These are phyloP conservation scores for Empis livida DNA, from an alignment of 2,888 invertebrate species.

Conservation along the genomic window DNA sequence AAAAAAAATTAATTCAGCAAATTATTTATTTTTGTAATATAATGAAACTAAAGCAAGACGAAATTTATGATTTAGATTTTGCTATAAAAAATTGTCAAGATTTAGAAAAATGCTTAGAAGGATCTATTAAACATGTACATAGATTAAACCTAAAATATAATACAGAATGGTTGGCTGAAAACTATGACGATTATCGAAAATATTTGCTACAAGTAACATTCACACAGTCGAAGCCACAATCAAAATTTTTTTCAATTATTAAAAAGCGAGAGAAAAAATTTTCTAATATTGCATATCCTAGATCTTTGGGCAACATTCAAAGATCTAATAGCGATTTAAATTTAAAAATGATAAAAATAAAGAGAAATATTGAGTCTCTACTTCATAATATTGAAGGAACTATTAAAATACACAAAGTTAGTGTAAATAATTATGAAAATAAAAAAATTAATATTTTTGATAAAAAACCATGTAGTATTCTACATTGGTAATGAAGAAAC, in stretches of 20 bases:
- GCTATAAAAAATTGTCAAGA: slow-evolving; percentile 10
- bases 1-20: no score
- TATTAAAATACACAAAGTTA: slow-evolving; percentile 2
- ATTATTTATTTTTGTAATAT: no score
- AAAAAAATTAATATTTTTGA: no score
- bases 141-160: slow-evolving; percentile 8
- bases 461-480: no score
- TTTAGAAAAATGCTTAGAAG: slow-evolving; percentile 7
- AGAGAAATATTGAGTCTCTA: slow-evolving; percentile 7
- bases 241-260: not conserved
- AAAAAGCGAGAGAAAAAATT: not conserved
- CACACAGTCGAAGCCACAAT: no score
- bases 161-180: slow-evolving; percentile 5
- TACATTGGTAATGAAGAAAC: no score
- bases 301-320: slow-evolving; percentile 3
- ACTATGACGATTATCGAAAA: slow-evolving; percentile 6
- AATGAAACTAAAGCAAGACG: not conserved
- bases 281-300: not conserved
- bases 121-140: slow-evolving; percentile 7
- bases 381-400: slow-evolving; percentile 8
- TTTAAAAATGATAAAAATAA: slow-evolving; percentile 10
- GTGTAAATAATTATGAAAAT: no score
- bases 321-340: slow-evolving; percentile 7
- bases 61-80: slow-evolving; percentile 7
- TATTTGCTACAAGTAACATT: not conserved